A percentile compares a stretch with the other conserved stretches of the same genome.
phyloP scores from a whole-genome alignment of 2,888 invertebrate genomes.

The Prosapia bicincta region DNA sequence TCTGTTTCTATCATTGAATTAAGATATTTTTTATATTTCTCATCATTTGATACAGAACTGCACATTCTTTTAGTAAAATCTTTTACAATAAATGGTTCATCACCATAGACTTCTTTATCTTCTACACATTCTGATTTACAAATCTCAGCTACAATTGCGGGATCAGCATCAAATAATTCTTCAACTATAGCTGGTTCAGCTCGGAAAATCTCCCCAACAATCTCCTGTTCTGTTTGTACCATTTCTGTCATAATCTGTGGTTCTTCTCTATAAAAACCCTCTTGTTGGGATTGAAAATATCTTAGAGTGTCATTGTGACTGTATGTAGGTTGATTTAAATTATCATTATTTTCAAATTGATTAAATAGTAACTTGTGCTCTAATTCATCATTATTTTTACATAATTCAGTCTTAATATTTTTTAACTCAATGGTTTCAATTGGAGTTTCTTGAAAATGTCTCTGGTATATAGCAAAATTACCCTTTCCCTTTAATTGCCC shows the following conservation, averaged over 20 bases:
- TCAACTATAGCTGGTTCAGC: neutral
- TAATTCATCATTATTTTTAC: too few relatives aligned
- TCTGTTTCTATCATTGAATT: neutral
- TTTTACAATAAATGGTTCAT: neutral
- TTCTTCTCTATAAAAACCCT: neutral
- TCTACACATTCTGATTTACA: neutral
- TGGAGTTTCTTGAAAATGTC: too few relatives aligned
- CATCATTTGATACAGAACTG: neutral
- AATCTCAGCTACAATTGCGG: slow-evolving; percentile 2
- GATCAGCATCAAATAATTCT: slow-evolving; percentile 19
- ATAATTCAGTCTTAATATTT: too few relatives aligned
- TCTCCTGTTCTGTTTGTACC: neutral
- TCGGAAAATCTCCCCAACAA: neutral
- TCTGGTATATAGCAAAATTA: too few relatives aligned
- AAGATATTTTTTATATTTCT: neutral
- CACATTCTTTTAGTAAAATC: neutral
- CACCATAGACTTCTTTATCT: neutral
- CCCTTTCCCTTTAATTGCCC: neutral
- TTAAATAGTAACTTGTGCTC: neutral
- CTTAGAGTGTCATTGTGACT: too few relatives aligned
- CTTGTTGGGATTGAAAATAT: too few relatives aligned
- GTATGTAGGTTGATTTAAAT: neutral
- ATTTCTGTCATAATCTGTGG: neutral
- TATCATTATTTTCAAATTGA: neutral
- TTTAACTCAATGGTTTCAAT: too few relatives aligned